phyloP scores from a whole-genome alignment of 2,797 vertebrate species.

The Choloepus didactylus region DNA sequence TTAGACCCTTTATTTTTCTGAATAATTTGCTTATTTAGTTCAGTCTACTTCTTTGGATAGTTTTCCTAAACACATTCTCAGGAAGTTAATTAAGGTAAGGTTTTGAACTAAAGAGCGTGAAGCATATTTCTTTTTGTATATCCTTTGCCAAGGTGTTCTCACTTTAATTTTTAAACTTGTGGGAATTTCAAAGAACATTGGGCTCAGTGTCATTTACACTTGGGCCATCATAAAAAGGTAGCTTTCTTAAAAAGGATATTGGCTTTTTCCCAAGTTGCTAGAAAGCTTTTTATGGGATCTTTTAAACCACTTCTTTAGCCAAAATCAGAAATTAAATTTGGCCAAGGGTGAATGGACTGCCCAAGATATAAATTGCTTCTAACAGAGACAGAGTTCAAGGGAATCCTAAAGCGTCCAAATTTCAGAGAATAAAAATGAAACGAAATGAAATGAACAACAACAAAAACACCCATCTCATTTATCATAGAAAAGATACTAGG shows the following conservation, averaged over 20 bases:
- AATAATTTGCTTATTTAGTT: slow-evolving; percentile 40
- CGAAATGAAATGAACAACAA: neutral
- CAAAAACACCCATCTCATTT: slow-evolving; percentile 34
- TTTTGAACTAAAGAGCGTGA: slow-evolving; percentile 62
- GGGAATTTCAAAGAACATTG: slow-evolving; percentile 76
- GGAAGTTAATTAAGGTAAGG: slow-evolving; percentile 49
- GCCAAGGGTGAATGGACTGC: slow-evolving; percentile 70
- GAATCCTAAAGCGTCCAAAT: slow-evolving; percentile 53
- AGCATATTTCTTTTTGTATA: slow-evolving; percentile 26
- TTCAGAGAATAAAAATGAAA: neutral
- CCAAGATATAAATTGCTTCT: slow-evolving; percentile 68
- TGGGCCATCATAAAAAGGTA: slow-evolving; percentile 71
- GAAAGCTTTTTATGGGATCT: slow-evolving; percentile 70
- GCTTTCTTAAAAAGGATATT: slow-evolving; percentile 75
- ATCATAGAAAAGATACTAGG: slow-evolving; percentile 41
- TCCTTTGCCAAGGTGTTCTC: slow-evolving; percentile 70
- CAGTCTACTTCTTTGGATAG: neutral
- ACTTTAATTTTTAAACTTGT: slow-evolving; percentile 79
- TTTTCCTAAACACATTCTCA: slow-evolving; percentile 40
- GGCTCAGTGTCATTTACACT: slow-evolving; percentile 72
- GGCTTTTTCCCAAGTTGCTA: slow-evolving; percentile 69
- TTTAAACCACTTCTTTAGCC: slow-evolving; percentile 70
- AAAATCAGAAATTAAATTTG: slow-evolving; percentile 78
- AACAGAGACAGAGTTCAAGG: slow-evolving; percentile 57
- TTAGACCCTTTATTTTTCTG: neutral